phyloP scores from a whole-genome alignment of 2,888 invertebrate species.

The Zhuqinia jingwanae region DNA sequence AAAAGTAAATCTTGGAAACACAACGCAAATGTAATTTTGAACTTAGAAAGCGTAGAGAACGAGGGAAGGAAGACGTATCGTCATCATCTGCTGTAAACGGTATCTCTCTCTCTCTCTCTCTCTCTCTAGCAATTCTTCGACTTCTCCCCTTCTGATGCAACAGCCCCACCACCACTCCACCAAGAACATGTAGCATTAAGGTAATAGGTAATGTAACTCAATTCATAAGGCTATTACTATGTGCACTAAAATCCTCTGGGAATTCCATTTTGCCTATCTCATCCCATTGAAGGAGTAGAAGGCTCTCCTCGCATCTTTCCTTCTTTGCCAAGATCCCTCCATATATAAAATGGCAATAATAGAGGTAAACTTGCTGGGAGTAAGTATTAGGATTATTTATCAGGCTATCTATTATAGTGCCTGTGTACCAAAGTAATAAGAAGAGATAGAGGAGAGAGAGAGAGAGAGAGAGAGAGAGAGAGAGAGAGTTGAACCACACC shows the following conservation, averaged over 20 bases:
- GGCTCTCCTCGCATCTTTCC: constrained; percentile 36
- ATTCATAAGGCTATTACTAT: constrained; percentile 27
- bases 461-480: constrained; percentile 2
- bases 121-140: too few species aligned
- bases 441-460: background rate
- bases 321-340: constrained; percentile 7
- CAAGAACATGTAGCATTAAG: constrained; percentile 10
- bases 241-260: constrained; percentile 49
- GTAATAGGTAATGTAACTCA: constrained; percentile 23
- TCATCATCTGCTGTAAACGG: constrained; percentile 37
- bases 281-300: background rate
- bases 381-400: constrained; percentile 21
- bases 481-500: constrained; percentile 26
- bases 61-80: constrained; percentile 19
- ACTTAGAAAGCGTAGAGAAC: constrained; percentile 50
- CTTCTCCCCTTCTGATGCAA: constrained; percentile 3
- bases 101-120: background rate
- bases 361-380: background rate
- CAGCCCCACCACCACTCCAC: background rate
- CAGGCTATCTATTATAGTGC: background rate
- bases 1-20: constrained; percentile 13
- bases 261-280: constrained; percentile 40
- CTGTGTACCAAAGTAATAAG: background rate
- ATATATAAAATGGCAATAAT: background rate
- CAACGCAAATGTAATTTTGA: constrained; percentile 23